Evolutionary conservation across 2,113 vertebrate species (phyloP).

Genomic region (Phaetusa simplex): DNA sequence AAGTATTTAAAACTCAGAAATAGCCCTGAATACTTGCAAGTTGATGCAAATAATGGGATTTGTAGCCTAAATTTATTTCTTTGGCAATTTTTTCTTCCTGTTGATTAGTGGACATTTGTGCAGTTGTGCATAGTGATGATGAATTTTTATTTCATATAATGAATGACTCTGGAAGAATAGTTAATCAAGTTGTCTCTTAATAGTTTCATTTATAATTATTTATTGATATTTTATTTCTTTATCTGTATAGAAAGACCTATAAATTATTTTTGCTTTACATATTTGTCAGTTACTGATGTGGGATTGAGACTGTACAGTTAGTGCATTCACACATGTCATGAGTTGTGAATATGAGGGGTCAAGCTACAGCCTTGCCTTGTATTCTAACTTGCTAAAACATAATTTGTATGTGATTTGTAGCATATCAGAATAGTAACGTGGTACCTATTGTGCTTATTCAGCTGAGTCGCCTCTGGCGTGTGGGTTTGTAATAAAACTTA

Average conservation of each 20-base stretch:
- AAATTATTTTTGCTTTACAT: background rate
- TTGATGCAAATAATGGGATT: background rate
- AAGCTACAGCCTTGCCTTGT: background rate
- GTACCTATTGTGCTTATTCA: background rate
- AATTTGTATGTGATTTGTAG: background rate
- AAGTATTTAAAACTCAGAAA: background rate
- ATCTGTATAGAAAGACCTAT: background rate
- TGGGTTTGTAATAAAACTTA: background rate
- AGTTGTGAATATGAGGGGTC: background rate
- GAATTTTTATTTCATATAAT: background rate
- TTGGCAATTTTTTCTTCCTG: background rate
- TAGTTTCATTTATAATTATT: background rate
- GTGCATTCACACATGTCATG: background rate
- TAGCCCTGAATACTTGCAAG: background rate
- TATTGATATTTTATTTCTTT: background rate
- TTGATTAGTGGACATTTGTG: background rate
- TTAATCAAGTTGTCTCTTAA: background rate
- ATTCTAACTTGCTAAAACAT: background rate
- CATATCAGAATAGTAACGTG: background rate
- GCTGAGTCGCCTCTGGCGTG: background rate
- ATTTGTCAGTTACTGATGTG: background rate
- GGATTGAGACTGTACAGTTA: background rate
- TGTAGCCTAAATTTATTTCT: background rate
- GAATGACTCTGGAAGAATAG: background rate
- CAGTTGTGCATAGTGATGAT: background rate